These are phyloP conservation scores for Neolamprologus hecqui DNA, from an alignment of 2,113 vertebrate genomes.

Conservation along the genomic window DNA sequence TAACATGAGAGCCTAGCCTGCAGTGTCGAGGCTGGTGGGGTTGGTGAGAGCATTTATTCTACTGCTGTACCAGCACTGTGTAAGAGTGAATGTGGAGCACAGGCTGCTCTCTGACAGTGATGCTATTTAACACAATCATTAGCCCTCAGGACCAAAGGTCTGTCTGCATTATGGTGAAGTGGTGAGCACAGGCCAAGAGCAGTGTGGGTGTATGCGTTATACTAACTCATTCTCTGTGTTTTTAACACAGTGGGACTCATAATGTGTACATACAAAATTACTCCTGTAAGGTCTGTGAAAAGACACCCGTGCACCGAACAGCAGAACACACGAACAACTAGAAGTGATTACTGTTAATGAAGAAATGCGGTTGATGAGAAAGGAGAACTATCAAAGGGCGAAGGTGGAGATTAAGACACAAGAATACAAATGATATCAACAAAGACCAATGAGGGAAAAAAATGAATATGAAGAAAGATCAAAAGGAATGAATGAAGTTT, in stretches of 20 bases:
- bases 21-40: not conserved
- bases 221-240: not conserved
- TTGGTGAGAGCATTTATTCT: not conserved
- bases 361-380: not conserved
- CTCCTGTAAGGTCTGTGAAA: not conserved
- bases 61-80: not conserved
- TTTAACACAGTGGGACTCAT: not conserved
- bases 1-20: not conserved
- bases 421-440: not conserved
- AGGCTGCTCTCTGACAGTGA: conserved; percentile 25
- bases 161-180: conserved; percentile 17
- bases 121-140: conserved; percentile 33
- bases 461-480: not conserved
- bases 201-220: not conserved
- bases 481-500: not conserved
- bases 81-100: not conserved
- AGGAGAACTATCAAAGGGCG: not conserved
- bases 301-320: not conserved
- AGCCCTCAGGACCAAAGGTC: conserved; percentile 21
- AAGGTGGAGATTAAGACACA: not conserved
- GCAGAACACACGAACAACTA: not conserved
- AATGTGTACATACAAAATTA: not conserved
- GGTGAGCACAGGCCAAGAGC: not conserved
- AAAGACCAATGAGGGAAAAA: not conserved
- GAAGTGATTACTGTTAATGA: not conserved